Evolutionary conservation across 2,113 vertebrate species (phyloP).

Genomic region (Dromaius novaehollandiae): DNA sequence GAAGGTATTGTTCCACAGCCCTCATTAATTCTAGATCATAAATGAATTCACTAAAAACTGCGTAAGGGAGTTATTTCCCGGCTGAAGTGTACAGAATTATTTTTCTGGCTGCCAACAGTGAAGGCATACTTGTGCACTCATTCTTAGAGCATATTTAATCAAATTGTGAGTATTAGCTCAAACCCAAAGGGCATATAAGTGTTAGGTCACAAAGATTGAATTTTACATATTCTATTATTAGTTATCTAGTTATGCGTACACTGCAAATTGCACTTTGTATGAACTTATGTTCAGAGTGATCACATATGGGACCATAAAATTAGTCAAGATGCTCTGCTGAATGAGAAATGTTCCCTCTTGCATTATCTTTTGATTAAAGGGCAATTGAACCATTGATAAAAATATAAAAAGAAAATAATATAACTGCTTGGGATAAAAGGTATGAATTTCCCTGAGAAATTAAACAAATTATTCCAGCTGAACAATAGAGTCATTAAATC

Average conservation of each 20-base stretch:
- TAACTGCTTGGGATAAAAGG: conserved; percentile 33
- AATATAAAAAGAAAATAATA: conserved; percentile 46
- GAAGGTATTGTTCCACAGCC: background rate
- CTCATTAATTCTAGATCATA: background rate
- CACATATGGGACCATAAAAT: conserved; percentile 48
- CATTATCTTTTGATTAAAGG: conserved; percentile 60
- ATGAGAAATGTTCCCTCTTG: conserved; percentile 45
- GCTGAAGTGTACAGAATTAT: background rate
- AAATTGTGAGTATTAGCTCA: conserved; percentile 22
- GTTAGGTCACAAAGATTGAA: background rate
- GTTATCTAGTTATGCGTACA: background rate
- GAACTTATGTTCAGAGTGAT: conserved; percentile 38
- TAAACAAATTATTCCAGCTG: conserved; percentile 41
- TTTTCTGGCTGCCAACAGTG: background rate
- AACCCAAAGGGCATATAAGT: conserved; percentile 2
- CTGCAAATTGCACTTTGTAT: conserved; percentile 22
- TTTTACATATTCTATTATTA: conserved; percentile 30
- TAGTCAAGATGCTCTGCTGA: conserved; percentile 47
- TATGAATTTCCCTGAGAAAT: conserved; percentile 61
- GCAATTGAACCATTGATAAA: conserved; percentile 41
- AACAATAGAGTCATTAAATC: conserved; percentile 59
- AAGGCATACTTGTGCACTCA: background rate
- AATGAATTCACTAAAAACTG: background rate
- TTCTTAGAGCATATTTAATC: conserved; percentile 14
- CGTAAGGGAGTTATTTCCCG: background rate